Evolutionary conservation across 2,113 vertebrate genomes (phyloP), one percentile per base, ranked within the genome.

Genomic region (Dipodomys stephensi): DNA sequence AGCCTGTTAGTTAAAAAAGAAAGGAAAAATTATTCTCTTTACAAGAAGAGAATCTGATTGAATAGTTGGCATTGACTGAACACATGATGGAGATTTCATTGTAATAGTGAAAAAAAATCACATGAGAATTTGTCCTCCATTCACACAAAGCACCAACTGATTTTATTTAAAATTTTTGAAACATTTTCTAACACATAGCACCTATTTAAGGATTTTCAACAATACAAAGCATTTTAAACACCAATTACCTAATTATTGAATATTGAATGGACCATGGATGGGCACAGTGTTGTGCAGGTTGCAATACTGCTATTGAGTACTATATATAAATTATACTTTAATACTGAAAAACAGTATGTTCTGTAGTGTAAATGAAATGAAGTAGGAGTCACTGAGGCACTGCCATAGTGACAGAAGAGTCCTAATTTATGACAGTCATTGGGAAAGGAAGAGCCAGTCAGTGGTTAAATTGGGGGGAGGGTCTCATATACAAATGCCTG

Each of bases 351-450:
- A 4, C 53, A 78, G 35, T 46, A 5, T 35, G 2, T 87, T 83
- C 30, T 85, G 12, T 82, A 80, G 35, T 64, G 9, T 82, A 91
- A 88, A 88, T 30, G 64, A 79, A 60, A 25, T 98, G 98, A 64
- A 99, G 98, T 15, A 98, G 98, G 7, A 99, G 98, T 86, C 98
- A 88, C 99, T 99, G 93, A 98, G 98, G 99, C 99, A 98, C 97
- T 99, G 98, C 97, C 97, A 99, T 91, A 97, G 98, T 76, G n/a
- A 76, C 4, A 83, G 98, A 0, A 98, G 98, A 0, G 98, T 99
- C 79, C 98, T 98, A 0, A 98, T 99, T 8, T 98, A 98, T 0
- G 98, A 99, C 96, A 99, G 98, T 89, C 97, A 98, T 18, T 81
- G 99, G 19, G 53, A 57, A 57, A 57, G 12, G 15, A 57, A 57